Percentiles rank a stretch among this genome's conserved stretches.
These are phyloP conservation scores for Eptesicus fuscus DNA, from an alignment of 2,113 vertebrate genomes.

Conservation along the genomic window DNA sequence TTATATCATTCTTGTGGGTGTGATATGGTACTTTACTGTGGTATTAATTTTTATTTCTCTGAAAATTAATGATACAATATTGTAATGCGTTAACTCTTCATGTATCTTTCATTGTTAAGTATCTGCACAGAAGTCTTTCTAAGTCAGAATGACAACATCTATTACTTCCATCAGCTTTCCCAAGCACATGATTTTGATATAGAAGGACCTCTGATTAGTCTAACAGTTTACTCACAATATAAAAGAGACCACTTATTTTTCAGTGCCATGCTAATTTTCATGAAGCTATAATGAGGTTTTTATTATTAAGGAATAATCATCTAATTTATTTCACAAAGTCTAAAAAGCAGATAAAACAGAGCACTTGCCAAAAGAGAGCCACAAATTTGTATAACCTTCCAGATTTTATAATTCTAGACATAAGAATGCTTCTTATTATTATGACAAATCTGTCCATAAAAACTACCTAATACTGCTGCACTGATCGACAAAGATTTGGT, in stretches of 20 bases:
- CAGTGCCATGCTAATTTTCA: not conserved
- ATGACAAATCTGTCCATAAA: not conserved
- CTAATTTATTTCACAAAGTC: not conserved
- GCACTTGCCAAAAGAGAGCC: constrained; percentile 2
- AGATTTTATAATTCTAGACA: not conserved
- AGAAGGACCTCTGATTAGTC: not conserved
- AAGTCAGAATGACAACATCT: not conserved
- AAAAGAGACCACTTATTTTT: not conserved
- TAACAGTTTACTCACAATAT: not conserved
- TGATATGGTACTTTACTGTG: not conserved
- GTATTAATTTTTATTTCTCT: not conserved
- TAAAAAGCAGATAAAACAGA: constrained; percentile 28
- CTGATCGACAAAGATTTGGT: not conserved
- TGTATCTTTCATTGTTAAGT: not conserved
- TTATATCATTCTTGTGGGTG: not conserved
- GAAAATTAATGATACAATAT: not conserved
- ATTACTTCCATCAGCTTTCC: not conserved
- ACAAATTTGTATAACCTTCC: not conserved
- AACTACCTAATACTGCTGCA: not conserved
- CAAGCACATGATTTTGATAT: not conserved
- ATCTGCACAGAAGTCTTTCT: not conserved
- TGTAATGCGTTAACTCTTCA: not conserved
- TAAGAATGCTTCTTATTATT: not conserved
- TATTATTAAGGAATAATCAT: constrained; percentile 21
- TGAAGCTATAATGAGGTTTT: not conserved